These are phyloP conservation scores for Lampris incognitus DNA, from an alignment of 2,113 vertebrate genomes.

Conservation along the genomic window DNA sequence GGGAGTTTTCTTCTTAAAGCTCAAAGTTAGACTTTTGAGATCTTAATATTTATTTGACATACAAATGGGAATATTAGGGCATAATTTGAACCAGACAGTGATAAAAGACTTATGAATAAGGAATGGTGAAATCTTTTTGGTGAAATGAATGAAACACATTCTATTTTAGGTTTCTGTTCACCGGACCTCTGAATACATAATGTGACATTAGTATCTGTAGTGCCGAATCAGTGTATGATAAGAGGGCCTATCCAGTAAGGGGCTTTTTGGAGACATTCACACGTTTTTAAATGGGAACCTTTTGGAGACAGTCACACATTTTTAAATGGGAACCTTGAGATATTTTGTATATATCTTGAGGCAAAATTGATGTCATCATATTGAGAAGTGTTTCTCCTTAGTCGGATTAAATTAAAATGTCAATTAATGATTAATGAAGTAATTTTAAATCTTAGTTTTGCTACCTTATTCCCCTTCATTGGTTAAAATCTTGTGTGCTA, in stretches of 20 bases:
- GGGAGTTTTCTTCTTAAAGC: neutral
- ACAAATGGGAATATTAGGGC: slow-evolving; percentile 23
- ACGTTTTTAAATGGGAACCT: neutral
- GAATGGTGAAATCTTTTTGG: slow-evolving; percentile 30
- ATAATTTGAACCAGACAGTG: slow-evolving; percentile 36
- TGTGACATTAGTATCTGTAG: neutral
- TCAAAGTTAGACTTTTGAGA: neutral
- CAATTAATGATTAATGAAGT: slow-evolving; percentile 5
- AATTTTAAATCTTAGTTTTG: slow-evolving; percentile 16
- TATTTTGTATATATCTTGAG: neutral
- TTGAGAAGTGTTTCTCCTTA: neutral
- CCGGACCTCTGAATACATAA: slow-evolving; percentile 34
- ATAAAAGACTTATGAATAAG: slow-evolving; percentile 45
- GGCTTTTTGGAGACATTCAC: neutral
- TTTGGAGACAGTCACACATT: neutral
- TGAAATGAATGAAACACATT: slow-evolving; percentile 29
- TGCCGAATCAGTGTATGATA: neutral
- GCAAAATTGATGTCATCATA: neutral
- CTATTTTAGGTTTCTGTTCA: slow-evolving; percentile 33
- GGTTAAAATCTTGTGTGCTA: slow-evolving; percentile 16
- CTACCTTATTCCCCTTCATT: neutral
- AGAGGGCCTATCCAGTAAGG: no score
- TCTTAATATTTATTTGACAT: neutral
- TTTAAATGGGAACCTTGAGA: neutral
- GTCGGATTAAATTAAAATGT: neutral